Base-by-base conservation (phyloP, 1,140 invertebrate species). In the Branchinecta lindahli region DNA sequence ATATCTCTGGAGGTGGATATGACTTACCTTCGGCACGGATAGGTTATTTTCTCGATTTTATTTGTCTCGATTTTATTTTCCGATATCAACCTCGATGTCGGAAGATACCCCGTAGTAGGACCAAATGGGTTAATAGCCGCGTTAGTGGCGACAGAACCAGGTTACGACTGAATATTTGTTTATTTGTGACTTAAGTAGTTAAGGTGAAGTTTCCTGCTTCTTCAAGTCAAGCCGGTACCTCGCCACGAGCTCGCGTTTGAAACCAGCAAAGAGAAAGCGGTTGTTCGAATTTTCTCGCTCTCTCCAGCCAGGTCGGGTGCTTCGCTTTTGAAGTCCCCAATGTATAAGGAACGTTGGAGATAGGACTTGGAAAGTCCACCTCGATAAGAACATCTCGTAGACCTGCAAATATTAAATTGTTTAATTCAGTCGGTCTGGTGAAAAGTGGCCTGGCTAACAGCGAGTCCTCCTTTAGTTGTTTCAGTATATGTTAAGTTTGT, bases 371-470 rank as follows among this genome's bases (percentile, higher is more conserved):
- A 96, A 94, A 75, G 88, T 85, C 78, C 90, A 95, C 4, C 92
- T 92, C 52, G 91, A 88, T 21, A 94, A 84, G 77, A 87, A 91
- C 89, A 94, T 92, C 80, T 96, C 92, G 80, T 94, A 95, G 0
- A 94, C 90, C 91, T 94, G 81, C 3, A 82, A 82, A 73, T 75
- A 74, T 73, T 75, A 69, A 67, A 12, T 65, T 47, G 8, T 68
- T 52, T 69, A 3, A 10, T 72, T 46, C n/a, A 47, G 3, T 15
- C 7, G 12, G 7, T n/a, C n/a, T 33, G 15, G 20, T 7, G 12
- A 5, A 15, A 45, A 69, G 12, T 33, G 67, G 45, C n/a, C 5
- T 20, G 68, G 10, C 21, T 46, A 4, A 10, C 12, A n/a, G 2
- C 12, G 8, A 5, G 8, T 67, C 20, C 21, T n/a, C 61, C 2